Percentiles rank a stretch among this genome's conserved stretches.
Evolutionary conservation across 1,140 invertebrate species (phyloP).

Genomic region (Dendroctonus valens): DNA sequence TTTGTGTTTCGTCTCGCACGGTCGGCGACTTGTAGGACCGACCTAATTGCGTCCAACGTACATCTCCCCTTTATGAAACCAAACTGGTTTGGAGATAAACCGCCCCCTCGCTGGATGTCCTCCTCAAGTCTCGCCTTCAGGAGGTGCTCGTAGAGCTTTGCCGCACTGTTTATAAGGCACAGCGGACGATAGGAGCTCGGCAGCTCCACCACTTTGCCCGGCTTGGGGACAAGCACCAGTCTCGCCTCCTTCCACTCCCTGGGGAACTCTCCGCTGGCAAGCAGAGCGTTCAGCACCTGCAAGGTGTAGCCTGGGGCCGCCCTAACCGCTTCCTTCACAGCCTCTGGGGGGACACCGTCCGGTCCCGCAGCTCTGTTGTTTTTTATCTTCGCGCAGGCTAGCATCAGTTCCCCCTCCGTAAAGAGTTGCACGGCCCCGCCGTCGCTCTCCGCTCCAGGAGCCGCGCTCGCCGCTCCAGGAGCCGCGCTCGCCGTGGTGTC

Average conservation of each 20-base stretch:
- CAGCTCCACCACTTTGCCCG: slow-evolving; percentile 42
- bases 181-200: slow-evolving; percentile 44
- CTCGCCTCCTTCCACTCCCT: slow-evolving; percentile 43
- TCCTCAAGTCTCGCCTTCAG: slow-evolving; percentile 1
- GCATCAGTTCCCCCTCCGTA: background rate
- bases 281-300: background rate
- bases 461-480: too few species aligned
- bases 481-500: background rate
- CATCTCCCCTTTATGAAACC: slow-evolving; percentile 4
- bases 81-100: background rate
- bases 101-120: background rate
- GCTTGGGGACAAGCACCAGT: slow-evolving; percentile 48
- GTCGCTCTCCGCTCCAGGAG: background rate
- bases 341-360: slow-evolving; percentile 6
- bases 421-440: background rate
- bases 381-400: background rate
- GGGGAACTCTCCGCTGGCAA: slow-evolving; percentile 31
- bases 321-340: background rate
- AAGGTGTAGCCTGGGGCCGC: too few species aligned
- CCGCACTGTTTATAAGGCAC: slow-evolving; percentile 31
- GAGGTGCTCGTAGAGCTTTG: slow-evolving; percentile 10
- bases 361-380: background rate
- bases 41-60: too few species aligned
- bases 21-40: too few species aligned
- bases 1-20: too few species aligned